Conservation (phyloP, 2,113 vertebrate species). For the Semicossyphus pulcher region DNA sequence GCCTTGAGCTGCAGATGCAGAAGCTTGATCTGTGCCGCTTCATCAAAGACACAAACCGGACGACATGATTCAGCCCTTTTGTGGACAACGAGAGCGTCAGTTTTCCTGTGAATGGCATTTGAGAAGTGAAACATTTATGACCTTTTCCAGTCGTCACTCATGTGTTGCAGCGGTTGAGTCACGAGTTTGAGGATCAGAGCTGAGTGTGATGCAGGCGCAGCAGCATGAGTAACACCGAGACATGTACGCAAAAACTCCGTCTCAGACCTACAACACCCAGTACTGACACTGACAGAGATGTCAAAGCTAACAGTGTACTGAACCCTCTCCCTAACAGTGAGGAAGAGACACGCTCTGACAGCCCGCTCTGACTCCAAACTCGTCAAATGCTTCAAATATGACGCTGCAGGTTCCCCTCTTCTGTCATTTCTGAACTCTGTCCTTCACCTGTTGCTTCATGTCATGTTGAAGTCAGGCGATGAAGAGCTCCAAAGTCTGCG, state of each 20-base stretch:
- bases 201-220: conserved; percentile 1
- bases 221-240: conserved; percentile 7
- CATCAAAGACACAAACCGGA: conserved; percentile 47
- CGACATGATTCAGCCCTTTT: conserved; percentile 38
- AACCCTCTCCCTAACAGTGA: background rate
- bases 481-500: too few species aligned
- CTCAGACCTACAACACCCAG: background rate
- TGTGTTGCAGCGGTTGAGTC: conserved; percentile 39
- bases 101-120: conserved; percentile 46
- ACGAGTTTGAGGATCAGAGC: background rate
- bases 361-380: background rate
- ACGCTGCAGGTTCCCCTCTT: too few species aligned
- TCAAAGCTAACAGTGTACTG: background rate
- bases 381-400: background rate
- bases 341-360: background rate
- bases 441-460: too few species aligned
- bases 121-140: conserved; percentile 56
- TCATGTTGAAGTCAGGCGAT: too few species aligned
- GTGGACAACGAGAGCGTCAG: conserved; percentile 34
- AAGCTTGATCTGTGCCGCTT: conserved; percentile 51
- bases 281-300: background rate
- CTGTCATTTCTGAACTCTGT: too few species aligned
- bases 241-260: conserved; percentile 1
- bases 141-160: conserved; percentile 58
- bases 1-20: conserved; percentile 37